Conservation (phyloP, 2,888 invertebrate genomes). For the Cephalotes varians region DNA sequence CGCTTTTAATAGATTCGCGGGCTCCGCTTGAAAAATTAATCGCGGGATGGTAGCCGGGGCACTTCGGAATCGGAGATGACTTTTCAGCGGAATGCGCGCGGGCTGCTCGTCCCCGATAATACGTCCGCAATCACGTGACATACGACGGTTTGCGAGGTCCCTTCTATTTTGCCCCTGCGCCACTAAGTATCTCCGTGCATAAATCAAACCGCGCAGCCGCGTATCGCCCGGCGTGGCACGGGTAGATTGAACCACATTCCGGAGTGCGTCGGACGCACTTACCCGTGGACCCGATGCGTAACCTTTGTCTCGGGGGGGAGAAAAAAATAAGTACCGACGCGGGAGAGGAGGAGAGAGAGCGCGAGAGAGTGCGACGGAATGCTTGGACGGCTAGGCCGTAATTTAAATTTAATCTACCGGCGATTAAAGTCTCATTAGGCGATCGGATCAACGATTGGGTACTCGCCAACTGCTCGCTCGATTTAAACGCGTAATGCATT, state of each 20-base stretch:
- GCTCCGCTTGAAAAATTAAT: background rate
- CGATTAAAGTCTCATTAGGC: conserved; percentile 69
- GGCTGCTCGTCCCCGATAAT: conserved; percentile 26
- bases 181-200: conserved; percentile 39
- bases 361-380: conserved; percentile 11
- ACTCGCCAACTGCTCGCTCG: conserved; percentile 48
- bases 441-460: conserved; percentile 60
- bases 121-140: conserved; percentile 23
- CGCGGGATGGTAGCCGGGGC: background rate
- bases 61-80: conserved; percentile 17
- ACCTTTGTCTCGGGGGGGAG: conserved; percentile 37
- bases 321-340: conserved; percentile 23
- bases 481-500: conserved; percentile 52
- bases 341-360: conserved; percentile 22
- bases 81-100: conserved; percentile 19
- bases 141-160: background rate
- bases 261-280: conserved; percentile 19
- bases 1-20: conserved; percentile 3
- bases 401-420: conserved; percentile 64
- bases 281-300: conserved; percentile 17
- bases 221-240: conserved; percentile 8
- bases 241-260: conserved; percentile 52
- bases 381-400: conserved; percentile 34
- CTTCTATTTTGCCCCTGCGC: conserved; percentile 6
- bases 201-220: conserved; percentile 37